Base-by-base conservation (phyloP, 2,888 invertebrate species). In the Sesia apiformis region DNA sequence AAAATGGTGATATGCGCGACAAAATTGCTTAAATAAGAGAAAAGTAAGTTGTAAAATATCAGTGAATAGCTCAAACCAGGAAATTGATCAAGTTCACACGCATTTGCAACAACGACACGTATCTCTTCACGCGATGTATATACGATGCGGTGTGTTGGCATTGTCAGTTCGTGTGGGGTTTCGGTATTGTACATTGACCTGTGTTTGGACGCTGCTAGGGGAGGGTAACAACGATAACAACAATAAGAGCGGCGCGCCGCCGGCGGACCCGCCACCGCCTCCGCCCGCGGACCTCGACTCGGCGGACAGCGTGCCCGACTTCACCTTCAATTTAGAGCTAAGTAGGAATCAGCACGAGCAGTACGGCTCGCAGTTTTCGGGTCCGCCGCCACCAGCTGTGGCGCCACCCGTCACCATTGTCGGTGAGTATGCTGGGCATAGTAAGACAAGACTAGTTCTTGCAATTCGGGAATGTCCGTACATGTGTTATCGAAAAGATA, bases 271-370 rank as follows among this genome's bases (percentile, higher is more conserved):
- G 46, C 89, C 90, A 39, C 91, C 91, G 56, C 92, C 92, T n/a
- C 91, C 91, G 50, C 84, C 91, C 1, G 66, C 70, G 0, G 78
- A 73, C 59, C 73, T 67, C 7, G 81, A 82, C 65, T 81, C 74
- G 56, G 74, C 78, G 76, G 85, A 85, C 66, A 78, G 77, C 70
- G 82, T 82, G 61, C 79, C 78, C 0, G 87, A 88, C 81, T 83
- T 86, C 68, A 90, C 90, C 65, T 94, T 95, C 81, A 92, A 93
- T 63, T 91, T 96, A 86, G 93, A 92, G 77, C 89, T 96, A 61
- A 92, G 91, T 64, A 91, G 91, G 72, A 91, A 92, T 72, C 94
- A 94, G 74, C 93, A 93, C 54, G 90, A 93, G 62, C 94, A 94
- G 62, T 96, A 96, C 69, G 94, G 93, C 53, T 90, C 91, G 53